phyloP scores from a whole-genome alignment of 2,888 invertebrate species.

The Platerodrilus igneus region DNA sequence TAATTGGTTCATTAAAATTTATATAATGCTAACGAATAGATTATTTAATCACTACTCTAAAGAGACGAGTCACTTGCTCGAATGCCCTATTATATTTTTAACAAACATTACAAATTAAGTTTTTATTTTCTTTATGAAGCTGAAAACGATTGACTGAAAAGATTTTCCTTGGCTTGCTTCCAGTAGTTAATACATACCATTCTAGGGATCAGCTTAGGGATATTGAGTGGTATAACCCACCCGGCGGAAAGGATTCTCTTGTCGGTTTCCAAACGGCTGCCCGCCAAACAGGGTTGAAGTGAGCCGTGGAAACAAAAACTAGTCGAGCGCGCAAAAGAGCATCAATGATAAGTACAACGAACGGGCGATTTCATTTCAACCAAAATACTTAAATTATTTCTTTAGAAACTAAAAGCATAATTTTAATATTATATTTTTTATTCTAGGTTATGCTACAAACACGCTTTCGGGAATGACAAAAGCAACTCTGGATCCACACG shows the following conservation, averaged over 20 bases:
- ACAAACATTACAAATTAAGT: too few relatives aligned
- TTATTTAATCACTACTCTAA: too few relatives aligned
- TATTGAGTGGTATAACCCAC: constrained; percentile 26
- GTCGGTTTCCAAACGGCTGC: constrained; percentile 46
- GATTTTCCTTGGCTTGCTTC: too few relatives aligned
- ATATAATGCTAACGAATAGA: too few relatives aligned
- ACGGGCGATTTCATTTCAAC: too few relatives aligned
- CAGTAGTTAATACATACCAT: constrained; percentile 21
- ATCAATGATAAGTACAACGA: constrained; percentile 20
- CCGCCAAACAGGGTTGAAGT: constrained; percentile 43
- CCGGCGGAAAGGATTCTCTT: constrained; percentile 48
- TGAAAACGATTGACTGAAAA: too few relatives aligned
- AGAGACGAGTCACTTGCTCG: too few relatives aligned
- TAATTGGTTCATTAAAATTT: too few relatives aligned
- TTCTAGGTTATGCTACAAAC: constrained; percentile 83
- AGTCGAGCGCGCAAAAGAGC: constrained; percentile 37
- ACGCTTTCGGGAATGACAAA: constrained; percentile 74
- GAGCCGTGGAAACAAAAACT: constrained; percentile 45
- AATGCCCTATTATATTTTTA: too few relatives aligned
- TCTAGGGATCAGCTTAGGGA: constrained; percentile 16
- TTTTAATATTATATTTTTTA: constrained; percentile 43
- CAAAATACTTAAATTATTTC: too few relatives aligned
- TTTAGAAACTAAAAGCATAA: too few relatives aligned
- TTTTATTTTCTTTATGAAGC: too few relatives aligned
- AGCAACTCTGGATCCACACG: constrained; percentile 80